Base-by-base conservation (phyloP, 2,888 invertebrate genomes). In the Salticus scenicus region DNA sequence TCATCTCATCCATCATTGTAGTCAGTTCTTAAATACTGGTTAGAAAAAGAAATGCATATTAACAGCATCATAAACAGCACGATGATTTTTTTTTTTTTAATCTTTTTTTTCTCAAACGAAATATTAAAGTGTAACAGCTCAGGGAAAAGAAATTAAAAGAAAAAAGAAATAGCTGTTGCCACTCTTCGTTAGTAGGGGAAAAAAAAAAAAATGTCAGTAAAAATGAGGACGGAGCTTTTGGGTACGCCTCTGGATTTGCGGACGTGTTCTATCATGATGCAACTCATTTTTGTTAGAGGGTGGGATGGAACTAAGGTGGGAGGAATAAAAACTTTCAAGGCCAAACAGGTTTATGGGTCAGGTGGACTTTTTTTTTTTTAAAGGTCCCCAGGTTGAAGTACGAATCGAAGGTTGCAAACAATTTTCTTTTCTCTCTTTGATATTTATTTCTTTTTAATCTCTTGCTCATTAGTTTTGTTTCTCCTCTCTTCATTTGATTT, bases 291-390 rank as follows among this genome's bases (percentile, higher is more conserved):
- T 41, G 63, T 24, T 47, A 57, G 74, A 30, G 63, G 64, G 75
- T 67, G 33, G 70, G 42, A 31, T 47, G 33, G 51, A 47, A 31
- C 27, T 14, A 31, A 27, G 24, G 27, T 42, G 20, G 20, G 30
- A 28, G 41, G 64, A 64, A 63, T 37, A 41, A 20, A 57, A 72
- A 72, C 30, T 51, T 77, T 77, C 77, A 84, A 84, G 77, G 83
- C 83, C 83, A 77, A 84, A 84, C 83, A 84, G 83, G 83, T 84
- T 84, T 84, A 77, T 84, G 76, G 83, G 83, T 84, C 83, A 84
- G 83, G 83, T 73, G 76, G 82, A 66, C 31, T 70, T 71, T 71
- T 74, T 72, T 79, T 47, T 77, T 75, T 57, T 27, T 41, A 78
- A 73, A 80, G 73, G 77, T 67, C 72, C 51, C 17, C 73, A 77